Evolutionary conservation across 2,888 invertebrate genomes (phyloP), one percentile per base, ranked within the genome.

Genomic region (Cremastobaeus sp.): DNA sequence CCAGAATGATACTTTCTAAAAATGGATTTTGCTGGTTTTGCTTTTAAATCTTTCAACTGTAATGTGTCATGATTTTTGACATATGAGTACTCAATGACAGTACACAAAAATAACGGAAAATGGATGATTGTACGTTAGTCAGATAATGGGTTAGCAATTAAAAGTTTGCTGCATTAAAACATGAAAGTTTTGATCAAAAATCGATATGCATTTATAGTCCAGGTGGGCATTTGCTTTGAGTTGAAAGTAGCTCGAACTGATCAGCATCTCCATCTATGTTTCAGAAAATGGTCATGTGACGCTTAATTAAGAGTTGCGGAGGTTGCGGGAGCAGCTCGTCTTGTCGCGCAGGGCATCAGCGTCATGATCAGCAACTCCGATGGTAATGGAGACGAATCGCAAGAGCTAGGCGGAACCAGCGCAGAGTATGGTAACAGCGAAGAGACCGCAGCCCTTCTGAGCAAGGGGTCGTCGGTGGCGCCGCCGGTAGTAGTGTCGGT

Each of bases 371-470:
- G 54, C 54, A 73, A 73, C 72, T 79, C 84, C 71, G 86, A 85
- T 79, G 85, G 85, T 65, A 85, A 85, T 66, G 75, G 74, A 52
- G 74, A 74, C 37, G 79, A 78, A 48, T 74, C 79, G 54, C 79
- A 80, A 66, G 80, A 78, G 45, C 8, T 73, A 78, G 84, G 82
- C 62, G 85, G 86, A 32, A 83, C 83, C 76, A 83, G 84, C 62
- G 83, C 79, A 66, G 86, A 86, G 68, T 86, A 85, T 65, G 83
- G 94, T 77, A 94, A 93, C 88, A 93, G 92, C 84, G 95, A 95
- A 88, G 95, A 95, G 89, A 95, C 95, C 60, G 93, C 94, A 64
- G 94, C 94, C 81, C 91, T 95, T 71, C 90, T 95, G 78, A 92
- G 93, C 75, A 91, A 91, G 76, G 91, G 91, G 59, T 91, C 92